A percentile compares a stretch with the other conserved stretches of the same genome.
Conservation (phyloP, 2,113 vertebrate genomes). For the Xiphorhynchus elegans region DNA sequence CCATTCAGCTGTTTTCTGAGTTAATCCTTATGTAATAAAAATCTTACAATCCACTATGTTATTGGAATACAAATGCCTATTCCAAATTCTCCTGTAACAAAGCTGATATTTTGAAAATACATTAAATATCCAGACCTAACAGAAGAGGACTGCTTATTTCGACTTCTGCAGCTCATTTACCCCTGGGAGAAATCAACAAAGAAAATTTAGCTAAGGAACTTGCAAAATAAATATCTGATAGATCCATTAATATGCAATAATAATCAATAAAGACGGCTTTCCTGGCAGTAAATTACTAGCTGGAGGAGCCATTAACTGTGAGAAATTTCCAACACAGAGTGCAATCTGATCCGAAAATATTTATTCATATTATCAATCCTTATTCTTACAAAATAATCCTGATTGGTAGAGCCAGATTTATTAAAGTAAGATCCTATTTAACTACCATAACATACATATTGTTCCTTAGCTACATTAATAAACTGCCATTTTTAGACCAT, state of each 20-base stretch:
- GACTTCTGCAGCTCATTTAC: not conserved
- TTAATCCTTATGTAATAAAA: not conserved
- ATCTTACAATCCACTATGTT: not conserved
- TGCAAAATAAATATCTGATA: conserved; percentile 12
- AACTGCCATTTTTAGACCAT: not conserved
- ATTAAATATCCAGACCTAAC: not conserved
- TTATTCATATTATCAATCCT: not conserved
- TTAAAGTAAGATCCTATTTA: not conserved
- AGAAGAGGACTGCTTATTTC: not conserved
- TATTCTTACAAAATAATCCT: not conserved
- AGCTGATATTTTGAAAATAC: not conserved
- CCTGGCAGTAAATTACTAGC: not conserved
- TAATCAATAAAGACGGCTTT: conserved; percentile 7
- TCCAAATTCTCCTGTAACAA: not conserved
- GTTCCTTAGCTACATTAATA: not conserved
- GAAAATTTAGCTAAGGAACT: not conserved
- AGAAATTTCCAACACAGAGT: not conserved
- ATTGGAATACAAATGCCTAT: not conserved
- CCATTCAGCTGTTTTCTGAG: not conserved
- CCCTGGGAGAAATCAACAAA: not conserved
- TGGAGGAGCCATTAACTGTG: not conserved
- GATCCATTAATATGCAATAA: conserved; percentile 6
- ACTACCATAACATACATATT: not conserved
- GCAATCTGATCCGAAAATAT: not conserved
- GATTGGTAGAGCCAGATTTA: not conserved